phyloP scores from a whole-genome alignment of 2,113 vertebrate species.

The Tragelaphus strepsiceros region DNA sequence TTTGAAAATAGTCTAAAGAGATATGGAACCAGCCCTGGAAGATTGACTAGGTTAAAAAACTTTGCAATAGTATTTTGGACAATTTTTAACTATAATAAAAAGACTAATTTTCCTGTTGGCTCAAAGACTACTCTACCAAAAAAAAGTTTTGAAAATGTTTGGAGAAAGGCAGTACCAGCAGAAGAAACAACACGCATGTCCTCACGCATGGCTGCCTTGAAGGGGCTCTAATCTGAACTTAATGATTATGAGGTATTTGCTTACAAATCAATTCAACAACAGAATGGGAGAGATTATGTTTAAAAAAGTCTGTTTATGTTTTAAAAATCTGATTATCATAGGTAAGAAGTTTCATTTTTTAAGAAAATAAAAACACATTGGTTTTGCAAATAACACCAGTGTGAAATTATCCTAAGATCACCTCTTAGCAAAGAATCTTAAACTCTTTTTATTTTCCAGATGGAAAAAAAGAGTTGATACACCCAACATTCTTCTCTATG shows the following conservation, averaged over 20 bases:
- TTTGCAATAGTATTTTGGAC: neutral
- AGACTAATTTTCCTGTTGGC: neutral
- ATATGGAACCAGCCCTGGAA: neutral
- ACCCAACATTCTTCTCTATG: constrained; percentile 26
- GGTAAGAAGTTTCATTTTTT: neutral
- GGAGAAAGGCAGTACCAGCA: neutral
- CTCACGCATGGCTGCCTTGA: neutral
- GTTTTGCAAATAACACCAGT: neutral
- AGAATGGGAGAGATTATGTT: neutral
- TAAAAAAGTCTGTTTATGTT: neutral
- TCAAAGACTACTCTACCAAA: neutral
- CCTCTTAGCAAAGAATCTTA: constrained; percentile 21
- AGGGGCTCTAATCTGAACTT: neutral
- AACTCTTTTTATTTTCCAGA: neutral
- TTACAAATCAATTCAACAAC: neutral
- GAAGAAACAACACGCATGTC: neutral
- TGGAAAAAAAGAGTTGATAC: neutral
- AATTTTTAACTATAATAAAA: neutral
- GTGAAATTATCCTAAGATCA: constrained; percentile 28
- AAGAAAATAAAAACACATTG: neutral
- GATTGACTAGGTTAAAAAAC: neutral
- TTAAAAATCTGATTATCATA: neutral
- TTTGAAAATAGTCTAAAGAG: neutral
- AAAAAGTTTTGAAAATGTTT: neutral
- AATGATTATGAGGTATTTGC: neutral